These are phyloP conservation scores for Oryzias javanicus DNA, from an alignment of 2,113 vertebrate genomes.

Conservation along the genomic window DNA sequence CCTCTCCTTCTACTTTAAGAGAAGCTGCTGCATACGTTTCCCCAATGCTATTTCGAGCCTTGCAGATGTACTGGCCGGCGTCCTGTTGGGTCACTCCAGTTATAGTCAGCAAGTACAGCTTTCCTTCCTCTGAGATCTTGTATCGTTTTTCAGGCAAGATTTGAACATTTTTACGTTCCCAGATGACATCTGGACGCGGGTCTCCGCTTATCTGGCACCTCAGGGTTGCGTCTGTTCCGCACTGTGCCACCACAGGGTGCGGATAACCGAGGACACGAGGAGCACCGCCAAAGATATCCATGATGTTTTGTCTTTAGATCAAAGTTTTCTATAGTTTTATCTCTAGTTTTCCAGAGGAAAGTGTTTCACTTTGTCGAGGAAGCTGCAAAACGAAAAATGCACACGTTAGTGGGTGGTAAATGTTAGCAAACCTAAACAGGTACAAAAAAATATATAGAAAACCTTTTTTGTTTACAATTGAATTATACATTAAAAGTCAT, in stretches of 20 bases:
- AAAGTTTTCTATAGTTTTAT: slow-evolving; percentile 1
- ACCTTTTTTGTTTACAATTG: too few relatives aligned
- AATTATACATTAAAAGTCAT: too few relatives aligned
- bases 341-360: neutral
- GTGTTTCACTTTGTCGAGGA: slow-evolving; percentile 7
- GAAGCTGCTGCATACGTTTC: slow-evolving; percentile 90
- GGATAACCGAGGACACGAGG: slow-evolving; percentile 90
- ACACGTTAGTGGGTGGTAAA: neutral
- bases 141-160: slow-evolving; percentile 77
- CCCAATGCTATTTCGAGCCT: slow-evolving; percentile 85
- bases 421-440: neutral
- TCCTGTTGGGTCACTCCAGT: slow-evolving; percentile 76
- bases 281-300: slow-evolving; percentile 86
- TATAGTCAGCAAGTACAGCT: slow-evolving; percentile 83
- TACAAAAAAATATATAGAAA: too few relatives aligned
- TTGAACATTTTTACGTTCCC: slow-evolving; percentile 86
- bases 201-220: slow-evolving; percentile 87
- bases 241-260: slow-evolving; percentile 80
- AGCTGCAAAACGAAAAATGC: slow-evolving; percentile 21
- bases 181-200: slow-evolving; percentile 84
- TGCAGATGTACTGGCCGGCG: slow-evolving; percentile 90
- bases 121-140: slow-evolving; percentile 79
- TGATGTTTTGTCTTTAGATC: slow-evolving; percentile 25
- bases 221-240: slow-evolving; percentile 80
- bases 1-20: slow-evolving; percentile 81